Percentiles rank a stretch among this genome's conserved stretches.
phyloP scores from a whole-genome alignment of 2,797 vertebrate genomes.

The Babyrousa celebensis region DNA sequence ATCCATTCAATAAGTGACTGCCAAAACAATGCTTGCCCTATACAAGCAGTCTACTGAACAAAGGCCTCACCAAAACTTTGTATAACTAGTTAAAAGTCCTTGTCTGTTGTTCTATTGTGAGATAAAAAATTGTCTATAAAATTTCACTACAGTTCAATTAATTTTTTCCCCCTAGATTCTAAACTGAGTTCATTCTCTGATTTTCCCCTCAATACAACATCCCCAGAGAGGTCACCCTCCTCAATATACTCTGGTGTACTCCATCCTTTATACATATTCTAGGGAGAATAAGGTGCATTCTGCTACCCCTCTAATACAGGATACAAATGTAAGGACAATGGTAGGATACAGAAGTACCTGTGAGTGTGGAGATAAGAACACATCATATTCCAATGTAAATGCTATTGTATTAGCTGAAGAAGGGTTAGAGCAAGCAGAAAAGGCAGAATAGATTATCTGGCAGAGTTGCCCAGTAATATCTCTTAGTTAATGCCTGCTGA shows the following conservation, averaged over 20 bases:
- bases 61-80: not conserved
- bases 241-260: not conserved
- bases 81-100: not conserved
- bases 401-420: not conserved
- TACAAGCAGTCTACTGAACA: not conserved
- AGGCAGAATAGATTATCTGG: not conserved
- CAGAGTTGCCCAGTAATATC: not conserved
- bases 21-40: not conserved
- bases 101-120: not conserved
- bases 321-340: not conserved
- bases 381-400: not conserved
- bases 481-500: conserved; percentile 17
- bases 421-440: not conserved
- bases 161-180: not conserved
- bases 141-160: not conserved
- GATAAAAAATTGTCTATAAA: not conserved
- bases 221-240: not conserved
- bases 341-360: not conserved
- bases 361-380: not conserved
- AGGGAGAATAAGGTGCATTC: not conserved
- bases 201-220: not conserved
- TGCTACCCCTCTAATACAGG: not conserved
- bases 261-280: not conserved
- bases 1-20: not conserved
- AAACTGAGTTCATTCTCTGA: not conserved